Conservation (phyloP, 2,888 invertebrate genomes). For the Harpagoxenus sublaevis region DNA sequence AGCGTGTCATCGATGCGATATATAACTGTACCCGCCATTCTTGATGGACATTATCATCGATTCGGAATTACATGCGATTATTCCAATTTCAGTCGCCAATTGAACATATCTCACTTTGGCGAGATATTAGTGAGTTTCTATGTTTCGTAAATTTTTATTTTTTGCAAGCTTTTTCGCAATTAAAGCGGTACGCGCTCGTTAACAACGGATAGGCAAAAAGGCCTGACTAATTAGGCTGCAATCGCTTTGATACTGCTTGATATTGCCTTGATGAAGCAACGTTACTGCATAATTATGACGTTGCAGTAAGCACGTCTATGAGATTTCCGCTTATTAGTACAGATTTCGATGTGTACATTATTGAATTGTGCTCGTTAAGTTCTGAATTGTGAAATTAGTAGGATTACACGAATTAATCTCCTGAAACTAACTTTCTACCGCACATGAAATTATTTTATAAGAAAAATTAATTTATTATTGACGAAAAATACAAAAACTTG, state of each 20-base stretch:
- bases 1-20: conserved; percentile 30
- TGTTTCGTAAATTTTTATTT: conserved; percentile 8
- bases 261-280: conserved; percentile 48
- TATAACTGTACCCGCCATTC: conserved; percentile 5
- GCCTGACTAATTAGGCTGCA: conserved; percentile 53
- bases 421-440: background rate
- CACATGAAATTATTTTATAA: background rate
- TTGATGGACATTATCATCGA: conserved; percentile 31
- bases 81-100: conserved; percentile 25
- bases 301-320: background rate
- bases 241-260: conserved; percentile 46
- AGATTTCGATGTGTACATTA: conserved; percentile 15
- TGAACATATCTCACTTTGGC: background rate
- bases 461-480: background rate
- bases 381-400: conserved; percentile 20
- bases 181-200: background rate
- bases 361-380: background rate
- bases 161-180: background rate
- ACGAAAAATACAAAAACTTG: background rate
- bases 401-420: background rate
- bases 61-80: conserved; percentile 38
- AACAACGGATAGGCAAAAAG: conserved; percentile 10
- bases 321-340: background rate
- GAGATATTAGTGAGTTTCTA: conserved; percentile 7
- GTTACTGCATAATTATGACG: background rate